Conservation (phyloP, 1,140 invertebrate species). For the Streblospio benedicti region DNA sequence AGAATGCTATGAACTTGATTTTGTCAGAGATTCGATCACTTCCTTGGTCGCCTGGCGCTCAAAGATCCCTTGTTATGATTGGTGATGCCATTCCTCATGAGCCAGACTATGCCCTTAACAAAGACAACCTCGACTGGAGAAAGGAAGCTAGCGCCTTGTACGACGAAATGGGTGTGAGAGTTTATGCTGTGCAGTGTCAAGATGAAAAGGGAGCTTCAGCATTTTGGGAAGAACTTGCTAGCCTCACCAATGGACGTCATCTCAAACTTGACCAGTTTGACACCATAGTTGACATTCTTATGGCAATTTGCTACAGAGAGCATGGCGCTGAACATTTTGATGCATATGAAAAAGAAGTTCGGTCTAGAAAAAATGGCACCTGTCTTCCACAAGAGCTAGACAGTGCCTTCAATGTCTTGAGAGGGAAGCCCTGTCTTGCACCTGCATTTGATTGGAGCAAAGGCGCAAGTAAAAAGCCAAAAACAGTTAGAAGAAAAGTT, state of each 20-base stretch:
- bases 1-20: slow-evolving; percentile 1
- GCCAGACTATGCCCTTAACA: slow-evolving; percentile 20
- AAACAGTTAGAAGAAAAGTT: no score
- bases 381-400: no score
- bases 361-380: no score
- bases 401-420: no score
- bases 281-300: not conserved
- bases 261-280: not conserved
- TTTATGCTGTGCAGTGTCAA: not conserved
- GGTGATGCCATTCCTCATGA: slow-evolving; percentile 33
- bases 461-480: no score
- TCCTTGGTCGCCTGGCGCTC: slow-evolving; percentile 25
- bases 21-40: not conserved
- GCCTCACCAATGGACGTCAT: not conserved
- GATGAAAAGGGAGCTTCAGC: not conserved
- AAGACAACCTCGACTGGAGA: slow-evolving; percentile 29
- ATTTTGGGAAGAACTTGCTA: slow-evolving; percentile 1
- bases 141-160: no score
- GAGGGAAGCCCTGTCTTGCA: no score
- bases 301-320: slow-evolving; percentile 1
- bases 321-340: not conserved
- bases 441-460: no score
- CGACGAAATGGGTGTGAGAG: not conserved
- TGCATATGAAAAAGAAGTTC: not conserved
- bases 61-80: slow-evolving; percentile 33